Conservation (phyloP, 2,888 invertebrate species). For the Cheilosia vernalis region DNA sequence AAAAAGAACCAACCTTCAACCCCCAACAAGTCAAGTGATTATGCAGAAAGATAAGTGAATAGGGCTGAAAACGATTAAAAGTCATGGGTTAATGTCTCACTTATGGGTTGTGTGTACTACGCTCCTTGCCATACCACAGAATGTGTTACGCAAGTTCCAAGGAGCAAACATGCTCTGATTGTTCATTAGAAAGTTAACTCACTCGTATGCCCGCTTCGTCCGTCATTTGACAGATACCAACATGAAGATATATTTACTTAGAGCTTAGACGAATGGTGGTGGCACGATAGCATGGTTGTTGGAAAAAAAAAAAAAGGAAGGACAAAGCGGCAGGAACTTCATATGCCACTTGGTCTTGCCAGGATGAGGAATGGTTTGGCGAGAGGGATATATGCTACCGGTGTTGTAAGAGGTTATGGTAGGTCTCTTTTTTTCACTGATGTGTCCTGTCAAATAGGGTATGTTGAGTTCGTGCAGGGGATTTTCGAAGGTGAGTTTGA, state of each 20-base stretch:
- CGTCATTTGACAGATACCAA: constrained; percentile 48
- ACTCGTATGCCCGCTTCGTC: constrained; percentile 2
- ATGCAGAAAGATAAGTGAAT: constrained; percentile 55
- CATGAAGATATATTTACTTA: constrained; percentile 32
- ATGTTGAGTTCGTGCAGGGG: no score
- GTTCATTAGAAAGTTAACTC: constrained; percentile 18
- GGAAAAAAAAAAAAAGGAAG: neutral
- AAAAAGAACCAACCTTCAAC: neutral
- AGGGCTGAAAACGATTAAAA: constrained; percentile 53
- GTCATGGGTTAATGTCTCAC: constrained; percentile 56
- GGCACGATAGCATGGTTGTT: neutral
- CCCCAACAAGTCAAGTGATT: constrained; percentile 22
- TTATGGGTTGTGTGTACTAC: constrained; percentile 3
- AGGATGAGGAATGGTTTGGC: no score
- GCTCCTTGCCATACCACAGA: neutral
- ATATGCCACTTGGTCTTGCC: no score
- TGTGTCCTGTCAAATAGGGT: no score
- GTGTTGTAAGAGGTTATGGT: no score
- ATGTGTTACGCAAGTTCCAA: neutral
- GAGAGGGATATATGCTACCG: no score
- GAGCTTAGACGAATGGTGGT: neutral
- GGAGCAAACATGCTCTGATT: constrained; percentile 4
- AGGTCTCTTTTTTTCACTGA: no score
- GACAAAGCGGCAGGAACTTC: neutral
- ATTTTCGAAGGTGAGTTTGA: no score